Conservation (phyloP, 2,888 invertebrate genomes). For the Pteria penguin region DNA sequence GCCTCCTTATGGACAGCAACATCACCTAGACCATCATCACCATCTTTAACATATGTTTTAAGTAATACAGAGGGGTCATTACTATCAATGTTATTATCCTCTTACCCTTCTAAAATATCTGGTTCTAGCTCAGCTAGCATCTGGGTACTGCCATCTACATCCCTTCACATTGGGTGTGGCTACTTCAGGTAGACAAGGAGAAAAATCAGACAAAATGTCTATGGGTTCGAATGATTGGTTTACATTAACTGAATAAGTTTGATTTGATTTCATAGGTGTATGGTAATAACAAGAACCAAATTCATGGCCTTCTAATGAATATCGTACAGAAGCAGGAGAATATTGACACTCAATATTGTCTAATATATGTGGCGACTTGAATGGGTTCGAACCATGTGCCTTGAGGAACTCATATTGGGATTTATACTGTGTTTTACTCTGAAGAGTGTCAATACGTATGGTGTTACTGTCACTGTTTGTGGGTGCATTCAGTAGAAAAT, state of each 20-base stretch:
- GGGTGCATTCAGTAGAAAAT: too few species aligned
- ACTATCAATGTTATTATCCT: background rate
- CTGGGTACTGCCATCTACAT: slow-evolving; percentile 20
- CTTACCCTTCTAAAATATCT: slow-evolving; percentile 14
- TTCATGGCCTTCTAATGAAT: slow-evolving; percentile 18
- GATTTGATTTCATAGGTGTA: too few species aligned
- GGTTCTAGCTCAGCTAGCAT: slow-evolving; percentile 26
- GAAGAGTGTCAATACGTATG: slow-evolving; percentile 23
- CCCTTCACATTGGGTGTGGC: slow-evolving; percentile 30
- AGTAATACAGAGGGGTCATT: background rate
- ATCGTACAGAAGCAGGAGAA: slow-evolving; percentile 18
- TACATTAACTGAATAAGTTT: slow-evolving; percentile 1
- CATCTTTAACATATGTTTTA: background rate
- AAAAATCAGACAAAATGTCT: slow-evolving; percentile 23
- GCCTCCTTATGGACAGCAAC: slow-evolving; percentile 9
- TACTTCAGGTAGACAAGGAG: slow-evolving; percentile 19
- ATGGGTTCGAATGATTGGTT: slow-evolving; percentile 30
- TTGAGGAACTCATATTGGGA: slow-evolving; percentile 21
- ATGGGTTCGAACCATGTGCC: slow-evolving; percentile 8
- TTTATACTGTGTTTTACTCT: slow-evolving; percentile 30
- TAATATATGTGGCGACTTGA: slow-evolving; percentile 14
- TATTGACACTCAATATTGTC: slow-evolving; percentile 17
- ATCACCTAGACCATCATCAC: slow-evolving; percentile 19
- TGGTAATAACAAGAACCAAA: too few species aligned
- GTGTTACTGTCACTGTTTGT: too few species aligned